phyloP scores from a whole-genome alignment of 2,888 invertebrate species.

The Leucophora obtusa region DNA sequence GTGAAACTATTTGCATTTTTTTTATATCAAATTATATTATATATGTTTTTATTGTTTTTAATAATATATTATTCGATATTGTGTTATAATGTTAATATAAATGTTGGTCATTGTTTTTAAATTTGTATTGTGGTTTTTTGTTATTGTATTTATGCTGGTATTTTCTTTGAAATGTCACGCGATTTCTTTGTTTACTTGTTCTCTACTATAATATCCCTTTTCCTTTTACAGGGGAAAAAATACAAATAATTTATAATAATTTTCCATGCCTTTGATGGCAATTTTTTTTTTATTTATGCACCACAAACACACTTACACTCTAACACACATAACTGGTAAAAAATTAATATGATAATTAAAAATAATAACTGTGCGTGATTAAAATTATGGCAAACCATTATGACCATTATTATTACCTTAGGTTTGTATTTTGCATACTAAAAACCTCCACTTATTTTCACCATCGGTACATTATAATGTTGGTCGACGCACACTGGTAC shows the following conservation, averaged over 20 bases:
- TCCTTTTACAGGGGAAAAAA: background rate
- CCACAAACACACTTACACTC: background rate
- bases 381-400: conserved; percentile 33
- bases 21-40: background rate
- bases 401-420: conserved; percentile 19
- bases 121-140: conserved; percentile 13
- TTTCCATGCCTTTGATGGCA: conserved; percentile 16
- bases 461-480: too few relatives aligned
- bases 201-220: background rate
- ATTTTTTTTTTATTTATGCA: conserved; percentile 25
- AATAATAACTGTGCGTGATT: conserved; percentile 56
- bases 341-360: conserved; percentile 39
- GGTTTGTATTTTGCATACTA: background rate
- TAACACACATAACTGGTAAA: background rate
- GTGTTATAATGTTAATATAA: conserved; percentile 18
- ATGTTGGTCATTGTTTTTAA: conserved; percentile 8
- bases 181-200: conserved; percentile 20
- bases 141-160: background rate
- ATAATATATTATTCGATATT: conserved; percentile 11
- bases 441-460: background rate
- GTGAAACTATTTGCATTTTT: background rate
- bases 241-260: background rate
- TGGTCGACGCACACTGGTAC: too few relatives aligned
- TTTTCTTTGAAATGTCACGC: conserved; percentile 50
- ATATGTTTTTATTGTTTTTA: background rate